Evolutionary conservation across 2,888 invertebrate genomes (phyloP).

Genomic region (Tetanocera ferruginea): DNA sequence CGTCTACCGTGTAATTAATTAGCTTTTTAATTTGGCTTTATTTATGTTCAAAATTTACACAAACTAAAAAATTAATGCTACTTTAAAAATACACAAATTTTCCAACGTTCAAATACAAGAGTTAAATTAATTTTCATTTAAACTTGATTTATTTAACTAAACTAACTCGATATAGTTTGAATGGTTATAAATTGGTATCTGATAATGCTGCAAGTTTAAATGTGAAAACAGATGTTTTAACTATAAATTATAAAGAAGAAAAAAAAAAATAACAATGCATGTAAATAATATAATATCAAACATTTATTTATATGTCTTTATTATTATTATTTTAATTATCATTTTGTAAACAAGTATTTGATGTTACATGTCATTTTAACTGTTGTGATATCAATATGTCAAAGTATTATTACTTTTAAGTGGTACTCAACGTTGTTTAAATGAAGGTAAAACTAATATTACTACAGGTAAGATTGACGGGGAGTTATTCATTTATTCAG

Average conservation of each 20-base stretch:
- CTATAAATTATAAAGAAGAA: constrained; percentile 39
- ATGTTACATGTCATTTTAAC: constrained; percentile 15
- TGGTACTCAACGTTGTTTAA: background rate
- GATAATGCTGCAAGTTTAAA: constrained; percentile 64
- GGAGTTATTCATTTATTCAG: no score
- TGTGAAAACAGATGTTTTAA: constrained; percentile 55
- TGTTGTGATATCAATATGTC: constrained; percentile 30
- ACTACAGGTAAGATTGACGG: background rate
- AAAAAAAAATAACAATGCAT: constrained; percentile 51
- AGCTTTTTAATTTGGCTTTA: no score
- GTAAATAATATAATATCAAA: constrained; percentile 38
- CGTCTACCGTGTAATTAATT: no score
- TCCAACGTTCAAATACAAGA: background rate
- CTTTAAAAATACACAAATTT: no score
- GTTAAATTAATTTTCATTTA: background rate
- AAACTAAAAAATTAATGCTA: no score
- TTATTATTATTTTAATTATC: constrained; percentile 51
- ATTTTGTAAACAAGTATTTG: background rate
- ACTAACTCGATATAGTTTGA: constrained; percentile 8
- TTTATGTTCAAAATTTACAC: no score
- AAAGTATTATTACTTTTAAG: background rate
- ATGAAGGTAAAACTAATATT: background rate
- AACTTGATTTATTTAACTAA: constrained; percentile 11
- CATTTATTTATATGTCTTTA: constrained; percentile 1
- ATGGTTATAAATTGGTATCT: constrained; percentile 53